A percentile compares a stretch with the other conserved stretches of the same genome.
Evolutionary conservation across 2,888 invertebrate species (phyloP).

Genomic region (Xylophagus ater): DNA sequence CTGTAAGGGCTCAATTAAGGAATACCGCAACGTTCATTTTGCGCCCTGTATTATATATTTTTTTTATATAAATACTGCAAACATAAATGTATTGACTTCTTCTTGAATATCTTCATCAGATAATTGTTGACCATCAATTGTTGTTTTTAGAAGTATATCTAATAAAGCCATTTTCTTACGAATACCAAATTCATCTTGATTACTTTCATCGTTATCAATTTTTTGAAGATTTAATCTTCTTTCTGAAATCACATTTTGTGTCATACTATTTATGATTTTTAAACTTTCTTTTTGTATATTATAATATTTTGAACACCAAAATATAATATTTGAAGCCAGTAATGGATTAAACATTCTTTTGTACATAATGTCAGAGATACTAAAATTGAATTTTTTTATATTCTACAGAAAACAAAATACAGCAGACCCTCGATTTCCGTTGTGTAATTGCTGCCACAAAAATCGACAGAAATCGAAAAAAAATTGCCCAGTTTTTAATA

Average conservation of each 20-base stretch:
- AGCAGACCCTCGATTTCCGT: too few relatives aligned
- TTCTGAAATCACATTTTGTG: conserved; percentile 12
- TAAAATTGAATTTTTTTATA: conserved; percentile 8
- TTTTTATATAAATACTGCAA: conserved; percentile 33
- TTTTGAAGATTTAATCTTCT: background rate
- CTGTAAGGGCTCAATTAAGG: too few relatives aligned
- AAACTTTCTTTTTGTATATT: conserved; percentile 3
- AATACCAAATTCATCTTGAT: too few relatives aligned
- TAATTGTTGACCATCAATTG: conserved; percentile 43
- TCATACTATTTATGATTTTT: conserved; percentile 8
- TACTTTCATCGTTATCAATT: conserved; percentile 22
- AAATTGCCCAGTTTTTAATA: too few relatives aligned
- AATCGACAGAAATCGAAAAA: too few relatives aligned
- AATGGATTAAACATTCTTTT: conserved; percentile 13
- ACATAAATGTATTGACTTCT: conserved; percentile 57
- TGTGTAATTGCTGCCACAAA: too few relatives aligned
- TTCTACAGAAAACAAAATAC: too few relatives aligned
- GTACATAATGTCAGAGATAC: conserved; percentile 1
- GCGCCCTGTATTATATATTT: background rate
- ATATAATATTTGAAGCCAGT: conserved; percentile 6
- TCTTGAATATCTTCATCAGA: conserved; percentile 46
- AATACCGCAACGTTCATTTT: too few relatives aligned
- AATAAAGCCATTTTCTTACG: conserved; percentile 49
- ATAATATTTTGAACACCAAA: conserved; percentile 5
- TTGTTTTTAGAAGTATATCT: conserved; percentile 47